Evolutionary conservation across 2,888 invertebrate genomes (phyloP).

Genomic region (Desoria tigrina): DNA sequence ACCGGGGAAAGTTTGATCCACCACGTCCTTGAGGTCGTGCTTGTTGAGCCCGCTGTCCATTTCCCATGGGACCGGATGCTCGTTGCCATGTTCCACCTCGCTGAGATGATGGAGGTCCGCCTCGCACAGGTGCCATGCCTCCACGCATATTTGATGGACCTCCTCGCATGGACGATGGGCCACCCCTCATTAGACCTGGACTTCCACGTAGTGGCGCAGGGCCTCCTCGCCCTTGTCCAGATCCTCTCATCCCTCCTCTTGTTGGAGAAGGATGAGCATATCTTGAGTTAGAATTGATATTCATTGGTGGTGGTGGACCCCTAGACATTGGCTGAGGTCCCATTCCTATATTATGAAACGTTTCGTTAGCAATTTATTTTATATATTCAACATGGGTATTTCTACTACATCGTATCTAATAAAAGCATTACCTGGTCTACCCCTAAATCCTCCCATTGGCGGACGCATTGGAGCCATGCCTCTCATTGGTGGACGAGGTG

Average conservation of each 20-base stretch:
- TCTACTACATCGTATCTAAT: neutral
- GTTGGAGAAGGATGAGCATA: constrained; percentile 5
- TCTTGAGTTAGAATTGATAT: constrained; percentile 7
- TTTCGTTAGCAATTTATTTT: too few relatives aligned
- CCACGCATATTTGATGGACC: constrained; percentile 27
- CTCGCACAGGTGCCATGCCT: constrained; percentile 40
- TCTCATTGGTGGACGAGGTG: constrained; percentile 32
- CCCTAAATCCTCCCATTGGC: constrained; percentile 5
- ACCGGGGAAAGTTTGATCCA: constrained; percentile 13
- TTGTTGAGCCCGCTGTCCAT: constrained; percentile 11
- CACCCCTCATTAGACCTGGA: constrained; percentile 33
- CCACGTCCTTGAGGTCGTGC: neutral
- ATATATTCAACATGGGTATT: too few relatives aligned
- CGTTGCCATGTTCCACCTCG: constrained; percentile 19
- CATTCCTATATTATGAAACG: neutral
- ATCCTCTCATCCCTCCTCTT: constrained; percentile 37
- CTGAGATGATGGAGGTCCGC: constrained; percentile 36
- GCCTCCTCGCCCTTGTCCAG: constrained; percentile 43
- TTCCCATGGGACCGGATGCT: constrained; percentile 9
- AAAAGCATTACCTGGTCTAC: constrained; percentile 3
- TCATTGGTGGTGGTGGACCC: constrained; percentile 7
- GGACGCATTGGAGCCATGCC: constrained; percentile 35
- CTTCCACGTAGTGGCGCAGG: constrained; percentile 38
- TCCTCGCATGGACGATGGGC: constrained; percentile 38
- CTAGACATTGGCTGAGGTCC: constrained; percentile 12